Conservation (phyloP, 2,888 invertebrate genomes). For the Alloplasta piceator region DNA sequence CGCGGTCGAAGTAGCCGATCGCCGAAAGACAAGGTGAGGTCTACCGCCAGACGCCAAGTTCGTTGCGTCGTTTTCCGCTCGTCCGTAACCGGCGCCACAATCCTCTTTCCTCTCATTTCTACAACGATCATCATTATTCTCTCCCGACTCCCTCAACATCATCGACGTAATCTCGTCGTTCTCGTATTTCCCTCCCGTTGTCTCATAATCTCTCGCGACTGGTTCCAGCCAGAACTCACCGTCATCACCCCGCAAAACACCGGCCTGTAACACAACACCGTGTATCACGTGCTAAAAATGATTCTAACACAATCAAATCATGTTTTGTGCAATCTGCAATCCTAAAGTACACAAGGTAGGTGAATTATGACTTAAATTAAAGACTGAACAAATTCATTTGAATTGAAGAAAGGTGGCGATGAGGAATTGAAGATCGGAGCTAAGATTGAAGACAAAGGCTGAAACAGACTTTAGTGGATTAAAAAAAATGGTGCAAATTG, state of each 20-base stretch:
- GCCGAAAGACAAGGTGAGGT: slow-evolving; percentile 73
- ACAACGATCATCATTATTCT: slow-evolving; percentile 53
- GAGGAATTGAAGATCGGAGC: too few relatives aligned
- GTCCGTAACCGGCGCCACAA: slow-evolving; percentile 52
- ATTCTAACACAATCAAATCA: too few relatives aligned
- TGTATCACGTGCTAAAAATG: slow-evolving; percentile 71
- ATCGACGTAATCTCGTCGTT: slow-evolving; percentile 63
- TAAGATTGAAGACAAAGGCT: too few relatives aligned
- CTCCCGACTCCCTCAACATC: slow-evolving; percentile 26
- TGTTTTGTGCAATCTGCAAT: too few relatives aligned
- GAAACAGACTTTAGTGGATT: too few relatives aligned
- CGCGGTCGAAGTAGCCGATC: slow-evolving; percentile 65
- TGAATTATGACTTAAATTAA: too few relatives aligned
- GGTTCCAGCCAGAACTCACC: slow-evolving; percentile 83
- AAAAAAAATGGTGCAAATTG: too few relatives aligned
- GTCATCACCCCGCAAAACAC: slow-evolving; percentile 78
- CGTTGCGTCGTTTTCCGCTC: slow-evolving; percentile 56
- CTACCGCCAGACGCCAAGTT: slow-evolving; percentile 68
- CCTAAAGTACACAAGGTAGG: too few relatives aligned
- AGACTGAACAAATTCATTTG: too few relatives aligned
- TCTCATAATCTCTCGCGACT: slow-evolving; percentile 68
- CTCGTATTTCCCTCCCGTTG: slow-evolving; percentile 46
- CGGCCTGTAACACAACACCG: slow-evolving; percentile 78
- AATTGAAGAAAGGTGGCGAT: too few relatives aligned
- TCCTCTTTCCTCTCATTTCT: slow-evolving; percentile 49